These are phyloP conservation scores for Gambelia wislizenii DNA, from an alignment of 2,797 vertebrate species.

Conservation along the genomic window DNA sequence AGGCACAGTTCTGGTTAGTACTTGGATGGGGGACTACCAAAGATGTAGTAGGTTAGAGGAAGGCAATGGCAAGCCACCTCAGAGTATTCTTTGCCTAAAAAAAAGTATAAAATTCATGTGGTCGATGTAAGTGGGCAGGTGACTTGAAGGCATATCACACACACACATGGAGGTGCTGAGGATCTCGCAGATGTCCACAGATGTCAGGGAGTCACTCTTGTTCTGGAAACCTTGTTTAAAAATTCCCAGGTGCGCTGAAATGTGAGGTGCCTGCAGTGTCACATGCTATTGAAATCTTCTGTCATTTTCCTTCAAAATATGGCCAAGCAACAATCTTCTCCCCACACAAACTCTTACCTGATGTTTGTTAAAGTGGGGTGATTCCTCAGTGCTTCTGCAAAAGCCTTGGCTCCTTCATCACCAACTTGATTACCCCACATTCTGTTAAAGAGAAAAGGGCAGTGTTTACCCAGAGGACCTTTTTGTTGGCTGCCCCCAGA, in stretches of 20 bases:
- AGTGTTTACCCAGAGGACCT: too few relatives aligned
- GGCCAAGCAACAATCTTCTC: neutral
- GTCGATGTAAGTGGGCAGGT: too few relatives aligned
- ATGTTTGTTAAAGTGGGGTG: conserved; percentile 87
- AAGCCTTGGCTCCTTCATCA: conserved; percentile 90
- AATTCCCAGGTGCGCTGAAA: neutral
- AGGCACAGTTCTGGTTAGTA: too few relatives aligned
- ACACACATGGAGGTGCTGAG: too few relatives aligned
- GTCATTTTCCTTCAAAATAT: neutral
- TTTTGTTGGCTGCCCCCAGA: too few relatives aligned
- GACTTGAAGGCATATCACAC: too few relatives aligned
- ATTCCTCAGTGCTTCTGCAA: conserved; percentile 88
- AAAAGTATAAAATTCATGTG: too few relatives aligned
- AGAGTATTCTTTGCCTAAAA: too few relatives aligned
- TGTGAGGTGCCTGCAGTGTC: neutral
- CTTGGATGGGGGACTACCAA: too few relatives aligned
- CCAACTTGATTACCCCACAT: conserved; percentile 97
- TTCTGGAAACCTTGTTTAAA: neutral
- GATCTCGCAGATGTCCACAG: neutral
- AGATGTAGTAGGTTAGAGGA: too few relatives aligned
- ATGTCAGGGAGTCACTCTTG: neutral
- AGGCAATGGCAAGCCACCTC: too few relatives aligned
- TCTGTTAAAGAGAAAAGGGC: conserved; percentile 73
- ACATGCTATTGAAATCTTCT: neutral
- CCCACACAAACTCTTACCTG: conserved; percentile 78